Percentiles rank a stretch among this genome's conserved stretches.
Conservation (phyloP, 2,113 vertebrate genomes). For the Oncorhynchus clarkii region DNA sequence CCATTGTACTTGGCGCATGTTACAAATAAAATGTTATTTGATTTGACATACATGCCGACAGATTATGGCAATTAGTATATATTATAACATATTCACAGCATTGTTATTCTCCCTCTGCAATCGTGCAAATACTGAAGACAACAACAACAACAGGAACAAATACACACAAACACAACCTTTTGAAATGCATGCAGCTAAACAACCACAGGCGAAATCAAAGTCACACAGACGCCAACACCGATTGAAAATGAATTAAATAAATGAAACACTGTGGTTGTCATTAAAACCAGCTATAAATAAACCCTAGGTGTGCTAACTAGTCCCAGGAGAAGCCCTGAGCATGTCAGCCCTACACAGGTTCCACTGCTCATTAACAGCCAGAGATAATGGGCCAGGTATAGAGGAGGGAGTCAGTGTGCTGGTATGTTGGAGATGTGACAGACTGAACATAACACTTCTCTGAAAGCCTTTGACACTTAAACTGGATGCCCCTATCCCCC, state of each 20-base stretch:
- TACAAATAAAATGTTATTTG: constrained; percentile 2
- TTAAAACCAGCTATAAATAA: constrained; percentile 73
- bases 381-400: constrained; percentile 51
- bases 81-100: constrained; percentile 58
- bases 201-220: constrained; percentile 26
- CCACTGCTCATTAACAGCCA: constrained; percentile 56
- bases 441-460: constrained; percentile 36
- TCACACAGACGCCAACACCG: constrained; percentile 13
- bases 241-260: constrained; percentile 26
- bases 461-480: constrained; percentile 49
- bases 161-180: constrained; percentile 11
- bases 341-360: constrained; percentile 61
- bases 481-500: constrained; percentile 3
- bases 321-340: constrained; percentile 54
- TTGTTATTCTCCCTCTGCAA: constrained; percentile 59
- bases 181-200: constrained; percentile 14
- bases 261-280: constrained; percentile 52
- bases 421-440: constrained; percentile 51
- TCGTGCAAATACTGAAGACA: constrained; percentile 28
- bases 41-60: constrained; percentile 51
- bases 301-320: constrained; percentile 61
- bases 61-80: constrained; percentile 60
- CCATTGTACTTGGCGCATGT: too few species aligned
- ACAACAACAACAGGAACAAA: constrained; percentile 3
- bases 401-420: constrained; percentile 22